Evolutionary conservation across 2,113 vertebrate genomes (phyloP).

Genomic region (Strigops habroptila): DNA sequence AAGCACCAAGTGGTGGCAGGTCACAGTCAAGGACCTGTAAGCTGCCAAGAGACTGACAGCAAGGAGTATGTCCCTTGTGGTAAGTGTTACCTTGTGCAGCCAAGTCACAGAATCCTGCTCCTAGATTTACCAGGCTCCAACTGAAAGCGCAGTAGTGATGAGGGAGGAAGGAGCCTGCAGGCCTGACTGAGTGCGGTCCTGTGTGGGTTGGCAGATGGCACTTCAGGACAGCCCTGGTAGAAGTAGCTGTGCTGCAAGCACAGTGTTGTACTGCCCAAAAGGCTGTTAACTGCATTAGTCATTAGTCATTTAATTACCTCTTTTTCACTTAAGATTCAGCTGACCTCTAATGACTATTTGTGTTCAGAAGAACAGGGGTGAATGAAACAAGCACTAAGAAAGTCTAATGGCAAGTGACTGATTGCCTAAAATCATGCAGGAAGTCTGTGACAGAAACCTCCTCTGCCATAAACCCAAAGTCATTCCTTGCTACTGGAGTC

Average conservation of each 20-base stretch:
- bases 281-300: neutral
- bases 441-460: neutral
- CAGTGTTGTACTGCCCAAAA: neutral
- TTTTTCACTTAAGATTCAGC: slow-evolving; percentile 6
- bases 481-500: neutral
- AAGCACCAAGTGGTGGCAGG: neutral
- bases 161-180: neutral
- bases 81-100: neutral
- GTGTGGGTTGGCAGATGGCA: neutral
- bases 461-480: neutral
- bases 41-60: neutral
- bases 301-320: neutral
- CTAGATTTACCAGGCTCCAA: neutral
- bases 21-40: neutral
- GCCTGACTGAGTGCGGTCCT: neutral
- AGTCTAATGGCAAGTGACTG: neutral
- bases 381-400: neutral
- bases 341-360: neutral
- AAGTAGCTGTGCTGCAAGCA: neutral
- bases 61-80: neutral
- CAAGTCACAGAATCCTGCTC: neutral
- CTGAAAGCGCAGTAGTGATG: neutral
- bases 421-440: neutral
- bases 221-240: neutral
- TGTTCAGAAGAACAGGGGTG: neutral